Evolutionary conservation across 2,797 vertebrate species (phyloP).

Genomic region (Acanthopagrus latus): DNA sequence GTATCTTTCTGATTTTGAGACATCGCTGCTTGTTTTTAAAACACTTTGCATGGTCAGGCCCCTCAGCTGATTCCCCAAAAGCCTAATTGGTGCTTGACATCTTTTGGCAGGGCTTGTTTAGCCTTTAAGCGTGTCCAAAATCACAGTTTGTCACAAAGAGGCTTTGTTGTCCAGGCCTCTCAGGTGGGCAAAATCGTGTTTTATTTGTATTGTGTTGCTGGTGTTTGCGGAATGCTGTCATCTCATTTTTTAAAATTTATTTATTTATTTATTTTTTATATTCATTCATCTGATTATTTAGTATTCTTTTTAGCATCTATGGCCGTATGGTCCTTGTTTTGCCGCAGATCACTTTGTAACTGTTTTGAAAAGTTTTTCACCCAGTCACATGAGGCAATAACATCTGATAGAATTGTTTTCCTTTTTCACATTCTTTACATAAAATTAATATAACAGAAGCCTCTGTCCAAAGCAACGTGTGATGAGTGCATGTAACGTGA

Average conservation of each 20-base stretch:
- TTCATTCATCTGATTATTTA: not conserved
- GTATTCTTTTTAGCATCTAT: not conserved
- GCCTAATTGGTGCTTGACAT: not conserved
- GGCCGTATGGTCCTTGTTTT: not conserved
- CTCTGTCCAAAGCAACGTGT: constrained; percentile 12
- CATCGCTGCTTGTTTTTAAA: constrained; percentile 29
- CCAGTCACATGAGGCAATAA: not conserved
- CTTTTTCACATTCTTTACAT: constrained; percentile 1
- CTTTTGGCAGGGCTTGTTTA: not conserved
- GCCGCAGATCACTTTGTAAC: not conserved
- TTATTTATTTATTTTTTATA: too few species aligned
- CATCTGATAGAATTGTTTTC: not conserved
- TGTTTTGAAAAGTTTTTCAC: not conserved
- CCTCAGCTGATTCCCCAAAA: constrained; percentile 14
- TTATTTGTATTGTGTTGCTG: not conserved
- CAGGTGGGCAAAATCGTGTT: not conserved
- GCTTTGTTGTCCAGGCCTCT: not conserved
- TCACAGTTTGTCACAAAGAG: not conserved
- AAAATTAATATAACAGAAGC: not conserved
- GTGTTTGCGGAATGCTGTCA: not conserved
- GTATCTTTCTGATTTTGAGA: constrained; percentile 25
- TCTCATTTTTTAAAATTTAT: not conserved
- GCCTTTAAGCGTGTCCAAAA: constrained; percentile 12
- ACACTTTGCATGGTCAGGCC: constrained; percentile 18
- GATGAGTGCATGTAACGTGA: not conserved